Percentiles rank a stretch among this genome's conserved stretches.
phyloP scores from a whole-genome alignment of 2,797 vertebrate genomes.

The Sparus aurata region DNA sequence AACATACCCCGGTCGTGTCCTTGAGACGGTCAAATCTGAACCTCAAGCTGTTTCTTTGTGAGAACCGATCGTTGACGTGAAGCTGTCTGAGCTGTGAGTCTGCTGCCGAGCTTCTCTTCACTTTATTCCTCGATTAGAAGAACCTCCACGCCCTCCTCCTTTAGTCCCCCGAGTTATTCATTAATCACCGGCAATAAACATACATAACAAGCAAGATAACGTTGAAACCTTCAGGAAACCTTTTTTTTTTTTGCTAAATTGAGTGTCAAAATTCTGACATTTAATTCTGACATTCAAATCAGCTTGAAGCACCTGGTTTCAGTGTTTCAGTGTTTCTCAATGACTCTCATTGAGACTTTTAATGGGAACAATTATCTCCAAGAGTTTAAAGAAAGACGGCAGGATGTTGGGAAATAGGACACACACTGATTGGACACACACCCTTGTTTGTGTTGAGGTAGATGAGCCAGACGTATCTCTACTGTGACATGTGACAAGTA shows the following conservation, averaged over 20 bases:
- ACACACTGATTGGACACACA: background rate
- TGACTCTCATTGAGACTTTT: background rate
- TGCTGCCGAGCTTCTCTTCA: slow-evolving; percentile 26
- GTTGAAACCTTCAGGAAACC: slow-evolving; percentile 15
- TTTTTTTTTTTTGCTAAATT: background rate
- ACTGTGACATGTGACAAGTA: background rate
- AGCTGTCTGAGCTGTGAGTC: slow-evolving; percentile 16
- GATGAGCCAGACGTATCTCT: slow-evolving; percentile 11
- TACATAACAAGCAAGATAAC: slow-evolving; percentile 48
- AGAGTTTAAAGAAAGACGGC: background rate
- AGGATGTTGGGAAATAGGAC: slow-evolving; percentile 8
- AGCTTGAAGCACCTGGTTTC: background rate
- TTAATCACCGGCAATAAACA: slow-evolving; percentile 82
- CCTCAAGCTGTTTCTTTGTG: background rate
- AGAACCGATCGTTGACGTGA: slow-evolving; percentile 8
- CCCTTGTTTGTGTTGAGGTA: background rate
- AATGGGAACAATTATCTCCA: background rate
- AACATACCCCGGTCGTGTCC: slow-evolving; percentile 61
- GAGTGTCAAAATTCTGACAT: background rate
- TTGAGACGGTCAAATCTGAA: slow-evolving; percentile 5
- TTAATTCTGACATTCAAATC: background rate
- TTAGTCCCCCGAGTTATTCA: slow-evolving; percentile 79
- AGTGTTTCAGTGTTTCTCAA: background rate
- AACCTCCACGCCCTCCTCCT: slow-evolving; percentile 71
- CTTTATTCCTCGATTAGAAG: slow-evolving; percentile 57